These are phyloP conservation scores for Takifugu flavidus DNA, from an alignment of 2,113 vertebrate genomes.

Conservation along the genomic window DNA sequence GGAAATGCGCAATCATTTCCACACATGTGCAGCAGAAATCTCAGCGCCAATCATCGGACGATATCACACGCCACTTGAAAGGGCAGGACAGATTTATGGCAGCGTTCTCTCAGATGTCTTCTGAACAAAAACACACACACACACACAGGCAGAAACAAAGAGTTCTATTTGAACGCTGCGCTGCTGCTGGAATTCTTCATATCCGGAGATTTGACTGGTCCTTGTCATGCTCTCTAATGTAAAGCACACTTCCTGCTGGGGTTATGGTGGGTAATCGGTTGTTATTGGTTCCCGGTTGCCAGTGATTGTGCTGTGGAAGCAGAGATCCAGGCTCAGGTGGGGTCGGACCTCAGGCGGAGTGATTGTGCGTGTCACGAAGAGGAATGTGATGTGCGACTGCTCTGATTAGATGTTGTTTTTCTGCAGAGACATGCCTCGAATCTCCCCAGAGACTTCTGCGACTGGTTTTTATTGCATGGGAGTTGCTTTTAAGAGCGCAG, in stretches of 20 bases:
- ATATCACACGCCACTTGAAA: too few species aligned
- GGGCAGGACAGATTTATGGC: constrained; percentile 48
- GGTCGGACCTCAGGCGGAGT: constrained; percentile 67
- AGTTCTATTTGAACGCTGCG: constrained; percentile 32
- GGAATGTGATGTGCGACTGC: constrained; percentile 52
- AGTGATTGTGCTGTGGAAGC: constrained; percentile 64
- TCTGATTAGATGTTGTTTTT: constrained; percentile 58
- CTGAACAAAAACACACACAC: constrained; percentile 13
- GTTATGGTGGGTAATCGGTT: constrained; percentile 51
- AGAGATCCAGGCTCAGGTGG: constrained; percentile 64
- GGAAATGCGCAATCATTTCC: too few species aligned
- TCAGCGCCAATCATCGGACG: not conserved
- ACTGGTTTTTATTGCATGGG: constrained; percentile 13
- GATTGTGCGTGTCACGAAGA: constrained; percentile 53
- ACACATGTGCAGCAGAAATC: not conserved
- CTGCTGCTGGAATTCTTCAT: constrained; percentile 65
- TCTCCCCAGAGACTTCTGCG: constrained; percentile 22
- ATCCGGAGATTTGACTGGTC: constrained; percentile 74
- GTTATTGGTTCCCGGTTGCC: constrained; percentile 74
- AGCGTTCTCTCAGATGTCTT: constrained; percentile 30
- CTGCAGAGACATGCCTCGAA: constrained; percentile 29
- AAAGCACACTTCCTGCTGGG: constrained; percentile 32
- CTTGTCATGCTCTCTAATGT: constrained; percentile 61
- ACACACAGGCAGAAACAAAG: constrained; percentile 16
- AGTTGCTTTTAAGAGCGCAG: not conserved